These are phyloP conservation scores for Apis cerana DNA, from an alignment of 1,140 invertebrate species.

Conservation along the genomic window DNA sequence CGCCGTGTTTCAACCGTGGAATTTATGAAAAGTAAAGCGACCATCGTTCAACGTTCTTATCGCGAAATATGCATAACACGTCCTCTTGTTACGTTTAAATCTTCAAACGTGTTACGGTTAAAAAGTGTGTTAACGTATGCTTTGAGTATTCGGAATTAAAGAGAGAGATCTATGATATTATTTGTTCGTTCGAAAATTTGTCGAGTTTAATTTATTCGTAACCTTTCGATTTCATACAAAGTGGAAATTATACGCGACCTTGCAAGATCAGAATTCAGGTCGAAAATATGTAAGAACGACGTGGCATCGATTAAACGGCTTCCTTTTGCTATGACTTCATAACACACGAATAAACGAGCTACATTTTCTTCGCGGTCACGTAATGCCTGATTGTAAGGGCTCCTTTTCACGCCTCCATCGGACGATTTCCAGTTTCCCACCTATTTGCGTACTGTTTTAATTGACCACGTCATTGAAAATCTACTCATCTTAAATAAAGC, in stretches of 20 bases:
- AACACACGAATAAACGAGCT: slow-evolving; percentile 30
- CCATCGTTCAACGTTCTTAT: neutral
- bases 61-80: neutral
- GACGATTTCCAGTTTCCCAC: neutral
- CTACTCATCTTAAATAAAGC: too few relatives aligned
- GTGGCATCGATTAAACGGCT: slow-evolving; percentile 47
- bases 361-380: slow-evolving; percentile 31
- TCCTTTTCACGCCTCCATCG: neutral
- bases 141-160: too few relatives aligned
- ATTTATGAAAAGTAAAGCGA: slow-evolving; percentile 1
- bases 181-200: too few relatives aligned
- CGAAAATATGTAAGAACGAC: slow-evolving; percentile 48
- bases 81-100: neutral
- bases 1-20: neutral
- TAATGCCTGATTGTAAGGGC: slow-evolving; percentile 16
- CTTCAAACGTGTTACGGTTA: neutral
- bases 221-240: neutral
- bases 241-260: neutral
- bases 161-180: too few relatives aligned
- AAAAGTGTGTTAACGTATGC: too few relatives aligned
- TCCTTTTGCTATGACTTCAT: slow-evolving; percentile 32
- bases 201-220: neutral
- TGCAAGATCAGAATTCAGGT: slow-evolving; percentile 35
- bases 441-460: neutral
- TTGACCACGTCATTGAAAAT: neutral